Percentiles rank a stretch among this genome's conserved stretches.
phyloP scores from a whole-genome alignment of 2,797 vertebrate species.

The Takifugu ocellatus region DNA sequence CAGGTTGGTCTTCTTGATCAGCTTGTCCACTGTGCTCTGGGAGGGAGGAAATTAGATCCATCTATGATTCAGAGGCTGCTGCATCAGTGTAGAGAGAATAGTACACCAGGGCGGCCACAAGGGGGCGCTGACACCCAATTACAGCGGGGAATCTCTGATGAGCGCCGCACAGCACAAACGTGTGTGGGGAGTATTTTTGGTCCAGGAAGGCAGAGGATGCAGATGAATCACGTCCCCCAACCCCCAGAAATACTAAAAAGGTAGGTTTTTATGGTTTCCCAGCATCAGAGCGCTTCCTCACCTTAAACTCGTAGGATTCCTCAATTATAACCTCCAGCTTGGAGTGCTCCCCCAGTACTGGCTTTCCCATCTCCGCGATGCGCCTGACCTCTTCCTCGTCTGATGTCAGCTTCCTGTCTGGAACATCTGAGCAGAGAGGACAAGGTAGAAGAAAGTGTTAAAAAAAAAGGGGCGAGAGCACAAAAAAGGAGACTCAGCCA shows the following conservation, averaged over 20 bases:
- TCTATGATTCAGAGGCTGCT: not conserved
- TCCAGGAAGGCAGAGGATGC: constrained; percentile 20
- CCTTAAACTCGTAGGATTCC: constrained; percentile 98
- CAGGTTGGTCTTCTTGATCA: constrained; percentile 98
- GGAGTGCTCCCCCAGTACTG: constrained; percentile 88
- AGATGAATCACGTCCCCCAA: constrained; percentile 7
- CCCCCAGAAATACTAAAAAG: constrained; percentile 22
- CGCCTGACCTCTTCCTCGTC: constrained; percentile 94
- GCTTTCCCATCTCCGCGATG: constrained; percentile 98
- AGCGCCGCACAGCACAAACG: constrained; percentile 15
- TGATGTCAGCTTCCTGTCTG: constrained; percentile 87
- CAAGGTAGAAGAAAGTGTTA: not conserved
- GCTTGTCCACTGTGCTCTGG: constrained; percentile 96
- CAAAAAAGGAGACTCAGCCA: too few relatives aligned
- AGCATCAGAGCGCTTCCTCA: constrained; percentile 47
- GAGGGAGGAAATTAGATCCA: not conserved
- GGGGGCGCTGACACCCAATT: constrained; percentile 59
- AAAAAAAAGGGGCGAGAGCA: not conserved
- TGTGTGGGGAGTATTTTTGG: constrained; percentile 13
- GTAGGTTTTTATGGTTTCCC: not conserved
- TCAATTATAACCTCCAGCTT: constrained; percentile 98
- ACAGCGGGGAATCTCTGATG: not conserved
- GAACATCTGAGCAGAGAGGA: constrained; percentile 73
- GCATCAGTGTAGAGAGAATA: not conserved
- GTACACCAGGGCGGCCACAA: constrained; percentile 44